A percentile compares a stretch with the other conserved stretches of the same genome.
These are phyloP conservation scores for Mythimna lalbum DNA, from an alignment of 2,888 invertebrate genomes.

Conservation along the genomic window DNA sequence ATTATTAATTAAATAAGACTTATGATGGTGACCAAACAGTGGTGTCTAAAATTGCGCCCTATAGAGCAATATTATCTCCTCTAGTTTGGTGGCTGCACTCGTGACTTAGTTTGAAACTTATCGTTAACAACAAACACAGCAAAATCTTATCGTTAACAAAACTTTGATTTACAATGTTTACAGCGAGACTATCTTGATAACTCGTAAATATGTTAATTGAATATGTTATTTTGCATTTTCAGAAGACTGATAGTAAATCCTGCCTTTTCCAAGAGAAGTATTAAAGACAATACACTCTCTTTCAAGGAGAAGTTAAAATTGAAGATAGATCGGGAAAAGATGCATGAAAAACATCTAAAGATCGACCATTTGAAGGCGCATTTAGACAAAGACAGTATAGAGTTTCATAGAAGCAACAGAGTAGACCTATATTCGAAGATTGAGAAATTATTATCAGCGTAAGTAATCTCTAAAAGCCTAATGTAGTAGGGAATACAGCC, in stretches of 20 bases:
- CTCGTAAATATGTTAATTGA: no score
- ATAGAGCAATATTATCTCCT: no score
- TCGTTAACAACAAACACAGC: no score
- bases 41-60: no score
- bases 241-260: slow-evolving; percentile 80
- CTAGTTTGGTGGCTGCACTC: no score
- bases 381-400: slow-evolving; percentile 77
- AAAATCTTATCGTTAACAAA: neutral
- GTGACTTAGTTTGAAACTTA: neutral
- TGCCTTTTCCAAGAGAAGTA: slow-evolving; percentile 84
- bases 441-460: slow-evolving; percentile 92
- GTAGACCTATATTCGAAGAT: slow-evolving; percentile 92
- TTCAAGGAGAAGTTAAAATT: slow-evolving; percentile 82
- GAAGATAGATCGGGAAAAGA: slow-evolving; percentile 79
- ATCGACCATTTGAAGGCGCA: slow-evolving; percentile 78
- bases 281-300: slow-evolving; percentile 69
- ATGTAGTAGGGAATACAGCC: no score
- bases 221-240: slow-evolving; percentile 39
- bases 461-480: slow-evolving; percentile 74
- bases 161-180: neutral
- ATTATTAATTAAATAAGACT: no score
- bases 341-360: slow-evolving; percentile 78
- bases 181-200: no score
- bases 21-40: no score
- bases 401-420: slow-evolving; percentile 92